Conservation (phyloP, 35 echinoderm and acorn worm species). For the Eucidaris tribuloides region DNA sequence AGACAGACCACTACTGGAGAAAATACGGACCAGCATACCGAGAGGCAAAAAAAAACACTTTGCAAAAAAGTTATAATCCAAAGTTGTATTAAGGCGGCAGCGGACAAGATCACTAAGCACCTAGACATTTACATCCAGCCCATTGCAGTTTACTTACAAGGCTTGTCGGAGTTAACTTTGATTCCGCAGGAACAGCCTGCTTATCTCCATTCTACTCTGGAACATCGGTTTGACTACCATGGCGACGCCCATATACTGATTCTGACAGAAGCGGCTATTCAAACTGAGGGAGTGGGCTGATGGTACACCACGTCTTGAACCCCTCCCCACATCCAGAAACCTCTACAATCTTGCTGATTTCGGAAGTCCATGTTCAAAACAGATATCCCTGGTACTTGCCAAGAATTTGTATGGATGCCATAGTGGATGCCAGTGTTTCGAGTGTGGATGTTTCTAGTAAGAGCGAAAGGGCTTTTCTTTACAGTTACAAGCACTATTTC, state of each 20-base stretch:
- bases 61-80: conserved; percentile 40
- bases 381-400: conserved; percentile 16
- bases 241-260: background rate
- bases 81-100: conserved; percentile 29
- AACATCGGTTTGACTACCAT: conserved; percentile 46
- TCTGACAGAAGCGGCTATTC: background rate
- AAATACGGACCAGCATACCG: background rate
- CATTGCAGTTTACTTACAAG: conserved; percentile 43
- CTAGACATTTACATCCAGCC: conserved; percentile 26
- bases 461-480: conserved; percentile 52
- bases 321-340: conserved; percentile 23
- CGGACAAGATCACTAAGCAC: conserved; percentile 31
- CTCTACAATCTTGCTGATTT: conserved; percentile 16
- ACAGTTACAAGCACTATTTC: conserved; percentile 68
- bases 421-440: conserved; percentile 65
- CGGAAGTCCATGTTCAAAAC: conserved; percentile 24
- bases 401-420: conserved; percentile 30
- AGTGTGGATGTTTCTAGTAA: conserved; percentile 62
- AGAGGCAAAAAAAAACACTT: background rate
- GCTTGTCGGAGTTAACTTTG: conserved; percentile 45
- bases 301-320: conserved; percentile 16
- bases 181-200: conserved; percentile 54
- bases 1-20: conserved; percentile 29
- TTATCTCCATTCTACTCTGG: conserved; percentile 6
- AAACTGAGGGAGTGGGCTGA: too few relatives aligned